Base-by-base conservation (phyloP, 2,888 invertebrate genomes). In the Lingula anatina region DNA sequence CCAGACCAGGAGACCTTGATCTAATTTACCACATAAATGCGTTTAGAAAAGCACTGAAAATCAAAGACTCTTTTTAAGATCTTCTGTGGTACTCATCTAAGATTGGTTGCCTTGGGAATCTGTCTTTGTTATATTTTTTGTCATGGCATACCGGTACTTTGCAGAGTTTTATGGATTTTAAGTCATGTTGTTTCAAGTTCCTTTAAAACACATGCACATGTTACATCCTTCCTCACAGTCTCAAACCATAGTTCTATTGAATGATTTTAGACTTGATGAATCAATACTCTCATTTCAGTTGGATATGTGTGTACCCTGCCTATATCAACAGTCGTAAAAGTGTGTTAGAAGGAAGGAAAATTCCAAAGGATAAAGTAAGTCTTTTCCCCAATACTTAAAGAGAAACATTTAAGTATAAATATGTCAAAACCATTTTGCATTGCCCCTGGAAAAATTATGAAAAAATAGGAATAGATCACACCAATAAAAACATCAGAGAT, bases 261-360 rank as follows among this genome's bases (percentile, higher is more conserved):
- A 12, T 24, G 12, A 23, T 23, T 45, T 12, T 24, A 5, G 28
- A 28, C 28, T 20, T 20, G 5, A 3, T 21, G 3, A 36, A 31
- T 20, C 23, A 12, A 48, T 41, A 36, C 61, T 58, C 62, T 75
- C 75, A 53, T 79, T 89, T 89, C 71, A 77, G 79, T 49, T 99
- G 97, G 97, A 83, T 96, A 50, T 94, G 94, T 72, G 86, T 99
- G 54, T 99, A 99, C 77, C 99, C 99, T 49, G 88, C 92, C 0
- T 99, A 97, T 67, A 81, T 99, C 44, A 97, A 99, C 73, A 90
- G 87, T 65, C 94, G 92, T 71, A 94, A 90, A 75, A 89, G 92
- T 0, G 75, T 89, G 18, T 89, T 89, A 1, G 87, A 94, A 76
- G 99, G 99, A 4, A 82, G 99, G 28, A 84, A 86, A 61, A 80